Percentiles rank a stretch among this genome's conserved stretches.
Conservation (phyloP, 2,113 vertebrate species). For the Lanius ludovicianus region DNA sequence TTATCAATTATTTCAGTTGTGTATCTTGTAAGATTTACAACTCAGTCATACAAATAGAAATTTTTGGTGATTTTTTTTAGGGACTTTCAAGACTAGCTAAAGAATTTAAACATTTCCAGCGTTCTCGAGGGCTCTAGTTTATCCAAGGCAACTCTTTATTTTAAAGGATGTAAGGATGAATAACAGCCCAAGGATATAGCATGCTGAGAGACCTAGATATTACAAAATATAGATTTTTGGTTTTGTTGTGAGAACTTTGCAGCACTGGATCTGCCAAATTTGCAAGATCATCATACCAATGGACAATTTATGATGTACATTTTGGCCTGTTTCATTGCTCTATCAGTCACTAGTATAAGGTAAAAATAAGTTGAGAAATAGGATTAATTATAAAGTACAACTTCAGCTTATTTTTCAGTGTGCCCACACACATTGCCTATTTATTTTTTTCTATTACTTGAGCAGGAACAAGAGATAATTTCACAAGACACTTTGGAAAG, state of each 20-base stretch:
- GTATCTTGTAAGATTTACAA: neutral
- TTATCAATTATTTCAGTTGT: neutral
- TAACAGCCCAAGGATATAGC: neutral
- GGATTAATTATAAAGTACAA: neutral
- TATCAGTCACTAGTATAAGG: neutral
- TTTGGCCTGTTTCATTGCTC: neutral
- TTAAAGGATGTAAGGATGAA: neutral
- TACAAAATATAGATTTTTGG: neutral
- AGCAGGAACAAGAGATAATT: neutral
- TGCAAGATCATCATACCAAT: neutral
- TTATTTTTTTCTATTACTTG: neutral
- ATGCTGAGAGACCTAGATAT: neutral
- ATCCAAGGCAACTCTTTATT: neutral
- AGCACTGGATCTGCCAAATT: neutral
- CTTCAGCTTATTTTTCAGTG: neutral
- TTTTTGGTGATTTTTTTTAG: neutral
- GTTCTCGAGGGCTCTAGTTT: neutral
- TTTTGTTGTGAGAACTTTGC: neutral
- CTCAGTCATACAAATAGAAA: neutral
- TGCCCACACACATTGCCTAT: fast-evolving
- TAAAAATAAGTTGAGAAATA: neutral
- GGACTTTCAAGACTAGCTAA: neutral
- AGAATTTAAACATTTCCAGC: neutral
- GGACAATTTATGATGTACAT: neutral
- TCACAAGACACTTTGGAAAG: neutral